Evolutionary conservation across 2,888 invertebrate genomes (phyloP), one percentile per base, ranked within the genome.

Genomic region (Macrosiphum euphorbiae): DNA sequence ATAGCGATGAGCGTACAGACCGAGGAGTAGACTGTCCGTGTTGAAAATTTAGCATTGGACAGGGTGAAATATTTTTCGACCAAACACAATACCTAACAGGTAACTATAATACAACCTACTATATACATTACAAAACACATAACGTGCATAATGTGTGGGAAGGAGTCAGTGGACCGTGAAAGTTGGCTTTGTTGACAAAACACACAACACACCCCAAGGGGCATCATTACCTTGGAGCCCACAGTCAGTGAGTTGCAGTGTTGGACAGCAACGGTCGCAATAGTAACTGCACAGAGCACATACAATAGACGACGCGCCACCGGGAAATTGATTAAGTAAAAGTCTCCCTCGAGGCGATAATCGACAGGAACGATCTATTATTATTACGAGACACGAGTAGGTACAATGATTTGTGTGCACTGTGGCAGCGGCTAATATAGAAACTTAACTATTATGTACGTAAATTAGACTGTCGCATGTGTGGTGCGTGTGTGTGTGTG

Each of bases 171-270:
- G 24, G 26, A 50, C 67, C n/a, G 11, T 50, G n/a, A 78, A 67
- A 50, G 67, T 90, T n/a, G 35, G 5, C 11, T 90, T 35, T 35
- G 35, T 90, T 90, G 58, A 58, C 13, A 85, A 44, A 85, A 84
- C 58, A 52, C 20, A 41, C 0, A 35, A 86, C 26, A 91, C 61
- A 87, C 92, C 92, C 92, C 35, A 52, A 67, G 92, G 92, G 87
- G 50, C 26, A 87, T 91, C 84, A 41, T 91, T 92, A 87, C 87
- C 61, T 92, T 88, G 92, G 50, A 50, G 50, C 92, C 87, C 50
- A 92, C 92, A 35, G 28, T 61, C 41, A 26, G 47, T 47, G 11
- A 47, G 47, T 50, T 52, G 16, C 44, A 20, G 24, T 26, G n/a
- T n/a, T 24, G 28, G 47, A 50, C 2, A 0, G 50, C 35, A 26